Conservation (phyloP, 2,888 invertebrate genomes). For the Sphinx pinastri region DNA sequence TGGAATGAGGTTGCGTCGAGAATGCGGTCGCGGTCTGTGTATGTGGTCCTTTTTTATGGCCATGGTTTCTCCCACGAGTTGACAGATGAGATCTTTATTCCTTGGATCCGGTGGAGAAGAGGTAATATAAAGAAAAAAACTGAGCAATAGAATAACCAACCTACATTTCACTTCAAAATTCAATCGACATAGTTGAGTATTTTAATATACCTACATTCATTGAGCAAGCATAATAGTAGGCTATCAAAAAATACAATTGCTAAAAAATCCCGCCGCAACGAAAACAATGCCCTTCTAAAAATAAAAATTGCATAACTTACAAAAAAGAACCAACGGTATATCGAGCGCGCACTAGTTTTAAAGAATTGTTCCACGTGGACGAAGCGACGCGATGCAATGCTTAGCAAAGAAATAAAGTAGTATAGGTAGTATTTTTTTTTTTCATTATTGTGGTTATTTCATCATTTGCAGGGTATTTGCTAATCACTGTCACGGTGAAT, state of each 20-base stretch:
- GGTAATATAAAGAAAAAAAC: too few relatives aligned
- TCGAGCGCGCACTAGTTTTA: conserved; percentile 12
- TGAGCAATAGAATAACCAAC: too few relatives aligned
- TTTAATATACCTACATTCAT: too few relatives aligned
- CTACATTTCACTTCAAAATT: too few relatives aligned
- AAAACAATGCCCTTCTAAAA: conserved; percentile 29
- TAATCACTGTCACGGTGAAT: too few relatives aligned
- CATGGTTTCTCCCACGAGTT: conserved; percentile 12
- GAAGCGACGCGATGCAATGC: background rate
- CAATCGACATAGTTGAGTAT: background rate
- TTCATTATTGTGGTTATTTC: too few relatives aligned
- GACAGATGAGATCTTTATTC: background rate
- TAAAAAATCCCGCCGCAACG: background rate
- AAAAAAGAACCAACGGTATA: conserved; percentile 31
- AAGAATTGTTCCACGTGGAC: background rate
- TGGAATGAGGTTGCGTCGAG: conserved; percentile 5
- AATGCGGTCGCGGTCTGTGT: background rate
- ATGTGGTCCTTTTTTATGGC: conserved; percentile 13
- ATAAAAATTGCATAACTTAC: conserved; percentile 37
- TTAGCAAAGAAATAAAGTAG: too few relatives aligned
- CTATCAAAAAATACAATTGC: conserved; percentile 4
- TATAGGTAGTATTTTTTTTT: too few relatives aligned
- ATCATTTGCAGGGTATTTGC: too few relatives aligned
- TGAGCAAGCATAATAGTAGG: background rate
- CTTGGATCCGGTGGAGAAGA: background rate